Evolutionary conservation across 2,888 invertebrate genomes (phyloP).

Genomic region (Chymomyza fuscimana): DNA sequence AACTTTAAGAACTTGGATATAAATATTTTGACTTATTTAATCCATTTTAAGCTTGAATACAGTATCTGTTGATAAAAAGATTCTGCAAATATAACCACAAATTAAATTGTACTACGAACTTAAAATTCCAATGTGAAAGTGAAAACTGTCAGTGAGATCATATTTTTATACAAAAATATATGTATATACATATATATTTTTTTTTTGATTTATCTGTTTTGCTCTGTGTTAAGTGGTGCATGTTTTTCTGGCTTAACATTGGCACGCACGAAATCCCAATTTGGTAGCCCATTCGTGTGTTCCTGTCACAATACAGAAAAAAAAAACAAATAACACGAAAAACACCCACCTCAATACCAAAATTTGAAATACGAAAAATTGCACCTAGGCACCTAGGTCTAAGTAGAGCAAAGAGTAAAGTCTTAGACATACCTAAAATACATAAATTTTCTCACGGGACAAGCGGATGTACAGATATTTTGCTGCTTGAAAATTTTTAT

Average conservation of each 20-base stretch:
- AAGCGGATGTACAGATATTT: neutral
- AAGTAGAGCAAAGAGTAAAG: neutral
- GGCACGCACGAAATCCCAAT: neutral
- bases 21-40: no score
- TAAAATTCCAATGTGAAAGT: no score
- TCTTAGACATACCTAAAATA: neutral
- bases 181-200: no score
- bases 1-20: no score
- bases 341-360: neutral
- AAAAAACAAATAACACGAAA: neutral
- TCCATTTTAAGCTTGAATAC: no score
- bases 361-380: neutral
- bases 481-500: neutral
- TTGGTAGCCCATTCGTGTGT: neutral
- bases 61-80: no score
- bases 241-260: no score
- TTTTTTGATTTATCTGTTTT: neutral
- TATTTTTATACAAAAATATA: no score
- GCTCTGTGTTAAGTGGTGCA: neutral
- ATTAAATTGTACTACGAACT: no score
- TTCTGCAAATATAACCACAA: no score
- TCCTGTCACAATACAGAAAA: neutral
- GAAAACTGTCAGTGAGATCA: no score
- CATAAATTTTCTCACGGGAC: neutral
- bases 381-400: neutral